Percentiles rank a stretch among this genome's conserved stretches.
Conservation (phyloP, 2,888 invertebrate species). For the Orthosia incerta region DNA sequence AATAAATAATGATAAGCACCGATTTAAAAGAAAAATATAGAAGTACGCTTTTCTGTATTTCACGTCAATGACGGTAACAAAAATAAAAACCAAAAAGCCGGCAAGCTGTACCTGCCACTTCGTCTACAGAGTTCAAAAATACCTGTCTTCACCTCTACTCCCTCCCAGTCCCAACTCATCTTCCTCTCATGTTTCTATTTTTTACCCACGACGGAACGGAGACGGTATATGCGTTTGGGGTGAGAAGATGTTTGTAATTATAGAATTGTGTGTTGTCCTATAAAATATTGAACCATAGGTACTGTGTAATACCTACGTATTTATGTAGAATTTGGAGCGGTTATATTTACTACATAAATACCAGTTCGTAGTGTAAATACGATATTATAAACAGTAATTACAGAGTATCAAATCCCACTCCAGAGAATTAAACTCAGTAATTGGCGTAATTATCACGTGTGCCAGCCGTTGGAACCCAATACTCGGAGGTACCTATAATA, state of each 20-base stretch:
- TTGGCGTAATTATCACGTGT: slow-evolving; percentile 31
- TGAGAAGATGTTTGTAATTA: too few species aligned
- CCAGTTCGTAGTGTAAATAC: background rate
- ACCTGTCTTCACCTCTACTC: background rate
- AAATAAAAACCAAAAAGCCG: too few species aligned
- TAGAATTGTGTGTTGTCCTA: background rate
- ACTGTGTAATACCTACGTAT: background rate
- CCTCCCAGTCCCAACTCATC: background rate
- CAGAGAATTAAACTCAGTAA: slow-evolving; percentile 26
- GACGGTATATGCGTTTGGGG: too few species aligned
- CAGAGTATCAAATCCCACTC: slow-evolving; percentile 17
- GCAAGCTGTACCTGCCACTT: background rate
- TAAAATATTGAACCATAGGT: background rate
- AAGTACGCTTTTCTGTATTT: too few species aligned
- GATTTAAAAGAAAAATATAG: too few species aligned
- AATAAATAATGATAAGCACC: too few species aligned
- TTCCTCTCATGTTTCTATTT: background rate
- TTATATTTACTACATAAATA: background rate
- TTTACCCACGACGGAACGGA: too few species aligned
- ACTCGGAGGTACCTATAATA: slow-evolving; percentile 19
- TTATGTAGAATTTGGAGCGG: background rate
- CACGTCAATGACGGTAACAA: too few species aligned
- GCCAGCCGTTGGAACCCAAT: slow-evolving; percentile 11
- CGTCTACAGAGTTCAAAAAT: background rate
- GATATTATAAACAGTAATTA: slow-evolving; percentile 3